Evolutionary conservation across 64 coral and sea anemone genomes (phyloP).

Genomic region (Anthopleura sola): DNA sequence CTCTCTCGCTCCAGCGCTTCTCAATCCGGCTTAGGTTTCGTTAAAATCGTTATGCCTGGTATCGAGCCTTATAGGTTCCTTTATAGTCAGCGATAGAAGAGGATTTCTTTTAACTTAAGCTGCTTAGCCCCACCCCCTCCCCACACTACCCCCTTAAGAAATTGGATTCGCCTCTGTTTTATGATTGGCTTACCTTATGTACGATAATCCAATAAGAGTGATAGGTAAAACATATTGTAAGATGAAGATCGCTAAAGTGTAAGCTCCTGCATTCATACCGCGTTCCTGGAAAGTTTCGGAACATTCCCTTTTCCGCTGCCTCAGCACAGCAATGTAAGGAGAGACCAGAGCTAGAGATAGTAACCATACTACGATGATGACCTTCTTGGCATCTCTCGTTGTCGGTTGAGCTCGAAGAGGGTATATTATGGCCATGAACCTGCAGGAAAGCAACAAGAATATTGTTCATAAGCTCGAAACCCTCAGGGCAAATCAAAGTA

Average conservation of each 20-base stretch:
- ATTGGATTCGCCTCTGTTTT: no score
- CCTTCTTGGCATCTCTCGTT: slow-evolving; percentile 81
- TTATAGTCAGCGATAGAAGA: no score
- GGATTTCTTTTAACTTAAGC: no score
- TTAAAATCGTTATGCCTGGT: no score
- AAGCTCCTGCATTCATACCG: slow-evolving; percentile 63
- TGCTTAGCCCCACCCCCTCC: no score
- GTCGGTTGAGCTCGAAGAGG: slow-evolving; percentile 66
- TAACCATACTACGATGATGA: slow-evolving; percentile 73
- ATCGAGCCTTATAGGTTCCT: no score
- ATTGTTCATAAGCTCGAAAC: no score
- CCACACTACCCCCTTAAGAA: no score
- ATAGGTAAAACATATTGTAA: slow-evolving; percentile 81
- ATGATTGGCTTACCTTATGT: slow-evolving; percentile 53
- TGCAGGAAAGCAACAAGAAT: background rate
- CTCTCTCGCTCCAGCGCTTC: no score
- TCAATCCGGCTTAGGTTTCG: no score
- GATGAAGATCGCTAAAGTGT: slow-evolving; percentile 80
- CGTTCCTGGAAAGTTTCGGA: slow-evolving; percentile 54
- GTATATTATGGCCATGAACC: slow-evolving; percentile 86
- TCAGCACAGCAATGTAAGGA: slow-evolving; percentile 77
- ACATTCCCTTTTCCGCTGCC: slow-evolving; percentile 19
- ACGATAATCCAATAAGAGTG: slow-evolving; percentile 86
- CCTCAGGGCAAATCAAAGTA: no score
- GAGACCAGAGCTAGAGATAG: slow-evolving; percentile 68